These are phyloP conservation scores for Conus betulinus DNA, from an alignment of 1,140 invertebrate species.

Conservation along the genomic window DNA sequence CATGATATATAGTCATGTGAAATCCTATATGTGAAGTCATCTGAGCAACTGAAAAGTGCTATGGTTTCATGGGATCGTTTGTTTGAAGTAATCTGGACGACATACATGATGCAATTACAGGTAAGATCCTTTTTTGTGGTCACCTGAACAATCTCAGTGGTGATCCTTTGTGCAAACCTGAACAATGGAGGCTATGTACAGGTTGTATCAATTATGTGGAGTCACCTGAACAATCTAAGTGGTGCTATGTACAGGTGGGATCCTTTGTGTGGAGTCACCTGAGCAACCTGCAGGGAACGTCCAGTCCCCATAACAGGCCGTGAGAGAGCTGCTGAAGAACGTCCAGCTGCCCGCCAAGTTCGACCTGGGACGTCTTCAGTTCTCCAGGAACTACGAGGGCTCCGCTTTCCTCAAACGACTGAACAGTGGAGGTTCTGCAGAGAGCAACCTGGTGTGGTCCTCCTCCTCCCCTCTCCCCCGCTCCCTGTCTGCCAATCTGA, in stretches of 20 bases:
- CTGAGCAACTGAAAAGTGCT: too few species aligned
- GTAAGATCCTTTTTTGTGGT: too few species aligned
- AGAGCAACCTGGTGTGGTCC: conserved; percentile 86
- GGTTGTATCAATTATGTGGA: too few species aligned
- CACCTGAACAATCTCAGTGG: too few species aligned
- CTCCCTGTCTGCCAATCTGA: conserved; percentile 87
- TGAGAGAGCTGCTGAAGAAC: conserved; percentile 87
- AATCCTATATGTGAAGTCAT: too few species aligned
- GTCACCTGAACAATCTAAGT: too few species aligned
- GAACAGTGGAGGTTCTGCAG: conserved; percentile 55
- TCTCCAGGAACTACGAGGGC: conserved; percentile 90
- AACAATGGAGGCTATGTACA: too few species aligned
- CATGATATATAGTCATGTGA: too few species aligned
- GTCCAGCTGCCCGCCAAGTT: conserved; percentile 85
- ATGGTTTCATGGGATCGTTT: too few species aligned
- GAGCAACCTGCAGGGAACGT: conserved; percentile 88
- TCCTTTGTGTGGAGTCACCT: conserved; percentile 96
- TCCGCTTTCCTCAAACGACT: conserved; percentile 66
- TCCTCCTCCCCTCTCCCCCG: conserved; percentile 91
- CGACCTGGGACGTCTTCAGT: conserved; percentile 89
- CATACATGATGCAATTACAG: too few species aligned
- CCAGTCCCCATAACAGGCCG: conserved; percentile 88
- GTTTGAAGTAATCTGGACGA: too few species aligned
- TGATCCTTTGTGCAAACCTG: too few species aligned
- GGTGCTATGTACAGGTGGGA: conserved; percentile 79